Conservation (phyloP, 2,888 invertebrate species). For the Campoplex capitator region DNA sequence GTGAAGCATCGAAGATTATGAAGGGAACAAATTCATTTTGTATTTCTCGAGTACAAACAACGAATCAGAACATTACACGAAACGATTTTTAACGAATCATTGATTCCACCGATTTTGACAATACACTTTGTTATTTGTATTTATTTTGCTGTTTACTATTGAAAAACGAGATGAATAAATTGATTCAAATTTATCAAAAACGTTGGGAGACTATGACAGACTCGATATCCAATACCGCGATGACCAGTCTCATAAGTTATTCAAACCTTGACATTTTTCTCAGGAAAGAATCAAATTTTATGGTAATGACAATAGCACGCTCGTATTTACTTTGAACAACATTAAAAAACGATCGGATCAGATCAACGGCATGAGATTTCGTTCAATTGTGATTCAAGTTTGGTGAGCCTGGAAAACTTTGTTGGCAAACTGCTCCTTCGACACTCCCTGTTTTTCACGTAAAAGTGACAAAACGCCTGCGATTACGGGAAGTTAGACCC, state of each 20-base stretch:
- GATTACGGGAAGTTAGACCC: constrained; percentile 79
- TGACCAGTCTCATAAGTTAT: neutral
- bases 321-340: neutral
- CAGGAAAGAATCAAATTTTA: constrained; percentile 22
- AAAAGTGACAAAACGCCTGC: constrained; percentile 81
- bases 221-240: neutral
- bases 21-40: neutral
- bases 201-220: neutral
- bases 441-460: constrained; percentile 68
- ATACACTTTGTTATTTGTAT: neutral
- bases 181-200: neutral
- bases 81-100: neutral
- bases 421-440: constrained; percentile 61
- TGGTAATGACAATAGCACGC: neutral
- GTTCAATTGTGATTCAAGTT: constrained; percentile 62
- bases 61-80: neutral
- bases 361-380: constrained; percentile 5
- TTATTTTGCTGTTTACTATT: neutral
- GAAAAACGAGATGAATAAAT: neutral
- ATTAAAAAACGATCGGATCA: neutral
- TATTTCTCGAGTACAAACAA: constrained; percentile 12
- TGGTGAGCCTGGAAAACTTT: constrained; percentile 49
- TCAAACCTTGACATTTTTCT: neutral
- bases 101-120: neutral
- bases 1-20: constrained; percentile 5